Evolutionary conservation across 2,888 invertebrate genomes (phyloP).

Genomic region (Iselma pallidipennis): DNA sequence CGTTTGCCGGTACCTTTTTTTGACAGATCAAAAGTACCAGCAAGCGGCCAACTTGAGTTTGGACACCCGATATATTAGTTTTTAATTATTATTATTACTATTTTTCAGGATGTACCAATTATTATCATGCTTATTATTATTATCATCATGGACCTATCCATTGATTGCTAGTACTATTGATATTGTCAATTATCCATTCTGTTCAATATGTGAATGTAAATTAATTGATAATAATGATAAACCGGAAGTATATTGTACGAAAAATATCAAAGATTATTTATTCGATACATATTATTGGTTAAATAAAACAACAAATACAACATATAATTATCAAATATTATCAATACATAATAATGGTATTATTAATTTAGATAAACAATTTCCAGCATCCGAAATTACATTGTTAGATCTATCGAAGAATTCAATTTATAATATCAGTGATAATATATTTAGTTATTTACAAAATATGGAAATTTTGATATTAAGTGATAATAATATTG

Average conservation of each 20-base stretch:
- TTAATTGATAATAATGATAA: conserved; percentile 44
- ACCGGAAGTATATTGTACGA: conserved; percentile 61
- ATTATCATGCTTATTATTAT: neutral
- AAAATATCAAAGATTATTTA: conserved; percentile 59
- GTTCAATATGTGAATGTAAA: conserved; percentile 61
- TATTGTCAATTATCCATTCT: conserved; percentile 46
- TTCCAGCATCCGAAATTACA: conserved; percentile 60
- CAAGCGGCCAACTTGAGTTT: too few species aligned
- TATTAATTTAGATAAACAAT: conserved; percentile 37
- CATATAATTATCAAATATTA: conserved; percentile 30
- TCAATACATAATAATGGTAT: conserved; percentile 34
- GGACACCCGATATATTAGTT: too few species aligned
- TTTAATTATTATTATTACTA: too few species aligned
- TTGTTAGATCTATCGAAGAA: conserved; percentile 67
- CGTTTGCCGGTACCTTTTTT: too few species aligned
- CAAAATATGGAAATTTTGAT: conserved; percentile 66
- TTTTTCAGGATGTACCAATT: neutral
- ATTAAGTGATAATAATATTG: conserved; percentile 71
- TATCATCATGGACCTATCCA: neutral
- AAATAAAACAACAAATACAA: conserved; percentile 37
- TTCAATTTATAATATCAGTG: conserved; percentile 64
- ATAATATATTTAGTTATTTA: conserved; percentile 66
- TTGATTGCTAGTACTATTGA: neutral
- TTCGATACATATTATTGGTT: conserved; percentile 58
- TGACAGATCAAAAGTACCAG: too few species aligned